A percentile compares a stretch with the other conserved stretches of the same genome.
phyloP scores from a whole-genome alignment of 2,888 invertebrate genomes.

The Brenthis hecate region DNA sequence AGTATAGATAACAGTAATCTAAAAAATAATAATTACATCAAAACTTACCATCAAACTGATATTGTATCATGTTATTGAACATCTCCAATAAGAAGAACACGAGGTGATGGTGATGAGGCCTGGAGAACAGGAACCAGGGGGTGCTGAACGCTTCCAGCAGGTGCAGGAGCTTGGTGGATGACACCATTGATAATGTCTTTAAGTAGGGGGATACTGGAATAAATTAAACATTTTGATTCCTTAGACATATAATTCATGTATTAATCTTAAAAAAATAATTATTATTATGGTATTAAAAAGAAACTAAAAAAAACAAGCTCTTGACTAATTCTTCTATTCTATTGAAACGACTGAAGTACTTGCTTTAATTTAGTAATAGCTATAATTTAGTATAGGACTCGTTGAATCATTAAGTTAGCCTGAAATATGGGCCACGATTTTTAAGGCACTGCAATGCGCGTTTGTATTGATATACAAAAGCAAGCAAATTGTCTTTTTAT shows the following conservation, averaged over 20 bases:
- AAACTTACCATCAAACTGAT: slow-evolving; percentile 95
- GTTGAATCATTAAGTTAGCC: no score
- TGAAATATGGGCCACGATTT: no score
- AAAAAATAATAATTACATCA: background rate
- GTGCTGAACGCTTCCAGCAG: slow-evolving; percentile 99
- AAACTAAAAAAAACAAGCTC: background rate
- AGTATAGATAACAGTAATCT: no score
- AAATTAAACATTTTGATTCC: no score
- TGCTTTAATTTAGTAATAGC: no score
- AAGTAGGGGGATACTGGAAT: slow-evolving; percentile 96
- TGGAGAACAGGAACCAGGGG: slow-evolving; percentile 99
- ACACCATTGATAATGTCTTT: slow-evolving; percentile 99
- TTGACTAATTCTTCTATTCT: no score
- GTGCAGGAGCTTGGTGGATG: slow-evolving; percentile 98
- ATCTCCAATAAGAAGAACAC: slow-evolving; percentile 99
- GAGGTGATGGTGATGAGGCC: slow-evolving; percentile 97
- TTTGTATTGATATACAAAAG: no score
- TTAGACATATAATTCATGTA: no score
- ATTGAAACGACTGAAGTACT: no score
- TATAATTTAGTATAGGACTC: no score
- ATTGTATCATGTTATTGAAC: slow-evolving; percentile 99
- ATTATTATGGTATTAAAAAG: background rate
- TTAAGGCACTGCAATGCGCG: no score
- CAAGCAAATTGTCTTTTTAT: no score
- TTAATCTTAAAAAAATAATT: background rate